Evolutionary conservation across 30 jellyfish, hydroid and myxozoan species (phyloP), one percentile per base, ranked within the genome.

Genomic region (Mastigias papua): DNA sequence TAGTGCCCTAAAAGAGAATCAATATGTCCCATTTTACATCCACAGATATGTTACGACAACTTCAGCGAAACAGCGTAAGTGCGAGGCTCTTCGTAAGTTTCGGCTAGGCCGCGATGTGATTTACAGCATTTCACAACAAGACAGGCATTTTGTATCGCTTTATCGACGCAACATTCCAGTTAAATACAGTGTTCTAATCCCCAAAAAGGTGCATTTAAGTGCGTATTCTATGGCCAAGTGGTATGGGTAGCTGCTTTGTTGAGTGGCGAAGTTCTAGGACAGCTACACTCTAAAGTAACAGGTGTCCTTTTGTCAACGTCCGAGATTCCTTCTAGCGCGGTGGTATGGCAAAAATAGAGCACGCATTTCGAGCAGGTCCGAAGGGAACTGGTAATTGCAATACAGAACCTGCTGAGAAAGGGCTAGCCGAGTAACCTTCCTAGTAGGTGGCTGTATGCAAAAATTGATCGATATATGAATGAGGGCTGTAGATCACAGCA

Each of bases 401-500:
- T 83, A 54, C 48, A 69, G 73, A 32, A 83, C 93, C 93, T 83
- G 93, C 49, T 21, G 62, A 33, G 31, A 68, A 71, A 32, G 73
- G 66, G 93, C 86, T 50, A 30, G 32, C 49, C 54, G 87, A 80
- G 81, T 78, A 83, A 69, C 78, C 67, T 28, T 42, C 29, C 58
- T 46, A 7, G 35, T 46, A 32, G 93, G 93, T 83, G 93, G 93
- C 82, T 34, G 93, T 83, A 83, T 83, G 86, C 86, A 83, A 58
- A 51, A 83, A 32, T 69, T 83, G 93, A 83, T 64, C 93, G 93
- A 83, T n/a, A 83, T 78, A 23, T 35, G 30, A 31, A 51, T 62
- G 78, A n/a, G 86, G 79, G 57, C 93, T 71, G 23, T 35, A 15
- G 93, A 83, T 83, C 93, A 83, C 25, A 72, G 61, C 74, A 83